A percentile compares a stretch with the other conserved stretches of the same genome.
These are phyloP conservation scores for Zosterops pallidus DNA, from an alignment of 2,113 vertebrate genomes.

Conservation along the genomic window DNA sequence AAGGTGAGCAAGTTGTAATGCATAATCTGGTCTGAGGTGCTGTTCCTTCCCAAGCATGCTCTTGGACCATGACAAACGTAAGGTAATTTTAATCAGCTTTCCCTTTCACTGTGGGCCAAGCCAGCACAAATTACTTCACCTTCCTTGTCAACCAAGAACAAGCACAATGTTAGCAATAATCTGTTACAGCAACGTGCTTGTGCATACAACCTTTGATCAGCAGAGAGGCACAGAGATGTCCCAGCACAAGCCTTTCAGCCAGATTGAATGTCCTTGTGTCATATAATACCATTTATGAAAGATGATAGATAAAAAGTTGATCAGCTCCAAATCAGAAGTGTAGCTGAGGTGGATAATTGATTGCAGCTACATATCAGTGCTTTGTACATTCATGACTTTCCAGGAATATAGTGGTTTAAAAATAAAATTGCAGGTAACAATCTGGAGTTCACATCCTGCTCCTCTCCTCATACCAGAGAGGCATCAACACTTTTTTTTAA, in stretches of 20 bases:
- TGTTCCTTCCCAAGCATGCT: not conserved
- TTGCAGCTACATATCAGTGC: not conserved
- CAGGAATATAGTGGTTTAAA: not conserved
- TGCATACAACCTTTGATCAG: not conserved
- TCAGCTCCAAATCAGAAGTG: not conserved
- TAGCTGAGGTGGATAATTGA: not conserved
- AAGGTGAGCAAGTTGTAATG: not conserved
- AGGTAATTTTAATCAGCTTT: not conserved
- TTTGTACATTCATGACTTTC: not conserved
- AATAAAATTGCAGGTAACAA: not conserved
- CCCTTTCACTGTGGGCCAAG: not conserved
- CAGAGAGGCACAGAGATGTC: not conserved
- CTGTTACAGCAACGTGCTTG: not conserved
- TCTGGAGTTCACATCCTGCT: not conserved
- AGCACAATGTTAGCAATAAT: not conserved
- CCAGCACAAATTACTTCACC: not conserved
- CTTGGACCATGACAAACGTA: not conserved
- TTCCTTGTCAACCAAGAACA: not conserved
- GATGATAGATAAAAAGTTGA: not conserved
- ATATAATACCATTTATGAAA: not conserved
- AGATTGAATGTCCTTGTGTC: rapidly evolving
- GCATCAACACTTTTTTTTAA: not conserved
- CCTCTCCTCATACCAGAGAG: not conserved
- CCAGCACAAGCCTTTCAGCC: not conserved
- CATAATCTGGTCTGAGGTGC: not conserved